Percentiles rank a stretch among this genome's conserved stretches.
Conservation (phyloP, 2,113 vertebrate species). For the Bubo bubo region DNA sequence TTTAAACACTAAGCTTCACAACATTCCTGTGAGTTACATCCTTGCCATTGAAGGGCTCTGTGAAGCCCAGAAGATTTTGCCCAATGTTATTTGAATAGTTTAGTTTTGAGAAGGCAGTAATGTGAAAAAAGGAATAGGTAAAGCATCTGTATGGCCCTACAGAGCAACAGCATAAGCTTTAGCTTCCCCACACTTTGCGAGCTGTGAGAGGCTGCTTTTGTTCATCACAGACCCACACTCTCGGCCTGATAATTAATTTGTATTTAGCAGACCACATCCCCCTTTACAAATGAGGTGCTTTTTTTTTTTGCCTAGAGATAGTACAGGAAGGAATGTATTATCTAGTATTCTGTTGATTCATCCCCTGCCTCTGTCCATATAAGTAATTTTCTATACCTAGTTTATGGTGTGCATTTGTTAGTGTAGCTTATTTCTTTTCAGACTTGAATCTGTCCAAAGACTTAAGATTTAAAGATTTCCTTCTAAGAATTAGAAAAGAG, state of each 20-base stretch:
- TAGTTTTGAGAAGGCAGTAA: neutral
- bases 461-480: neutral
- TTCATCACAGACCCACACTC: neutral
- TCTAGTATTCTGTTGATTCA: neutral
- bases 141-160: neutral
- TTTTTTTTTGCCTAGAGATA: neutral
- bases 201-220: neutral
- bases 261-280: neutral
- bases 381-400: neutral
- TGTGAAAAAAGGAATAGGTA: neutral
- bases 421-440: neutral
- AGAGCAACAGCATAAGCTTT: neutral
- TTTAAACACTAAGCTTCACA: neutral
- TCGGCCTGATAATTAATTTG: neutral
- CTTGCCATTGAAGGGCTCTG: neutral
- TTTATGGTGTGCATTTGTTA: neutral
- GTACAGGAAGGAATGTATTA: neutral
- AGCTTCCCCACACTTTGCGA: neutral
- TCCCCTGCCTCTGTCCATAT: neutral
- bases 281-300: neutral
- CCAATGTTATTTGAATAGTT: neutral
- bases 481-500: neutral
- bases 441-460: neutral
- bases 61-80: neutral
- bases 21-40: neutral